phyloP scores from a whole-genome alignment of 2,113 vertebrate species.

The Hemibagrus wyckioides region DNA sequence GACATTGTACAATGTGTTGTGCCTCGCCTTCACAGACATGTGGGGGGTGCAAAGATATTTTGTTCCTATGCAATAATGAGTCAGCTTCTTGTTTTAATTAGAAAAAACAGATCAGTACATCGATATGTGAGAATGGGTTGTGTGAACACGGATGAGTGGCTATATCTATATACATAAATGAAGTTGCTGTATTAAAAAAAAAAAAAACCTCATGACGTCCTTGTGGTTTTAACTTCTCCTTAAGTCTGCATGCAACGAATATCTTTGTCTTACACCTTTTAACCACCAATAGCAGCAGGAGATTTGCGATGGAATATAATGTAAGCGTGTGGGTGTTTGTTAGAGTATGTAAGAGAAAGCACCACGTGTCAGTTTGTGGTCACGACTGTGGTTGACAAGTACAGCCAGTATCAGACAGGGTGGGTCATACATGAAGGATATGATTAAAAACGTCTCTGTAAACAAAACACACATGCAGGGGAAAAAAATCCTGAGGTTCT shows the following conservation, averaged over 20 bases:
- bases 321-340: conserved; percentile 43
- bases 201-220: conserved; percentile 4
- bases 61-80: conserved; percentile 15
- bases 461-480: background rate
- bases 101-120: background rate
- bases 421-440: conserved; percentile 24
- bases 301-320: background rate
- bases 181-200: background rate
- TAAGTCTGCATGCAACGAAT: background rate
- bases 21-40: background rate
- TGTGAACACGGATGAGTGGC: background rate
- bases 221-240: conserved; percentile 29
- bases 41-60: background rate
- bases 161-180: background rate
- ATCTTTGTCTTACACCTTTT: conserved; percentile 40
- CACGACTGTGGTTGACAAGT: conserved; percentile 31
- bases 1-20: conserved; percentile 14
- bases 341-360: conserved; percentile 18
- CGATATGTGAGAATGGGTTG: background rate
- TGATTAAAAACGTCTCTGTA: conserved; percentile 26
- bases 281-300: background rate
- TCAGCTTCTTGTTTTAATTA: conserved; percentile 16
- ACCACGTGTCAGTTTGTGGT: conserved; percentile 37
- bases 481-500: background rate
- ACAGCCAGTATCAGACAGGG: conserved; percentile 35